Evolutionary conservation across 2,797 vertebrate genomes (phyloP), one percentile per base, ranked within the genome.

Genomic region (Thripadectes ignobilis): DNA sequence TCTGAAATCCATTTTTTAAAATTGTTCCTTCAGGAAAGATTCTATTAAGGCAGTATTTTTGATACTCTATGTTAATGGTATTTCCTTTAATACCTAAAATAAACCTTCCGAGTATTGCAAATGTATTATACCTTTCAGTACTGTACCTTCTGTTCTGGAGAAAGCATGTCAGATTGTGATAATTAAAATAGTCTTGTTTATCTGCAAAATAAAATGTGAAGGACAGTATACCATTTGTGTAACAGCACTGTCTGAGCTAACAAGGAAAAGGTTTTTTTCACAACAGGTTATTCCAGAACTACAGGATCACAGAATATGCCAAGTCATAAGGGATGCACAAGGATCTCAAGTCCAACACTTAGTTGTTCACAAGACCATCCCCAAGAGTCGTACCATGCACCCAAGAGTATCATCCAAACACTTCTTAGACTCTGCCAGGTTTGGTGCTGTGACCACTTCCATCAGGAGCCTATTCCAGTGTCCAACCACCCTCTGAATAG

Each of bases 131-230:
- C 29, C n/a, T 95, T 81, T 62, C 73, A 73, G n/a, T 81, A 66
- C 36, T 67, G n/a, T 69, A 65, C 9, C 20, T 87, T 94, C 39
- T 79, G 38, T 88, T 89, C 68, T 95, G 57, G 57, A 91, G 45
- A 67, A 48, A 55, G 12, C 26, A 29, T 75, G 41, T 82, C 55
- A 89, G 48, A 69, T 62, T 13, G 9, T 32, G 32, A 13, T 71
- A 79, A 76, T 90, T 92, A 91, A 95, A 76, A 32, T 51, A 61
- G 10, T 74, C 68, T 88, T 91, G 39, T 93, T 94, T 93, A 69
- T 84, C 59, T 78, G 43, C 73, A 95, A 89, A 91, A 88, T 81
- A 93, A 95, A 95, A 65, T n/a, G 9, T 86, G 83, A 85, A 91
- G 21, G 22, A 46, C 32, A 22, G 15, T 84, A 55, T 61, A 71